Evolutionary conservation across 2,888 invertebrate species (phyloP).

Genomic region (Thymelicus lineola): DNA sequence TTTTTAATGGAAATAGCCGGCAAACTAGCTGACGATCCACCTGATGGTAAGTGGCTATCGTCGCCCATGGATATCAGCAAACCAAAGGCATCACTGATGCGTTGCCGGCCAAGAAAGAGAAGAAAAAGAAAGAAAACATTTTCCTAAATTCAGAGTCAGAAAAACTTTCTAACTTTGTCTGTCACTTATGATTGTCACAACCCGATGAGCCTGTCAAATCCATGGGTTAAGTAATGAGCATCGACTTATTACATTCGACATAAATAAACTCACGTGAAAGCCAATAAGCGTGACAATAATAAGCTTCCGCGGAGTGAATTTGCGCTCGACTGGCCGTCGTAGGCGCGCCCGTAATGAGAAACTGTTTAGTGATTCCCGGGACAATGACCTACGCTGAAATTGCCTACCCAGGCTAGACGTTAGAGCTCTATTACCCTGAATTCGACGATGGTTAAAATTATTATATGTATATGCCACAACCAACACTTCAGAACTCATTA

Average conservation of each 20-base stretch:
- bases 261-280: slow-evolving; percentile 14
- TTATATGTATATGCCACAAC: neutral
- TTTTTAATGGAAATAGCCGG: too few species aligned
- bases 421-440: neutral
- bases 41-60: too few species aligned
- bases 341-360: slow-evolving; percentile 32
- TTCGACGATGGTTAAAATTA: neutral
- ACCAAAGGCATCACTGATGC: too few species aligned
- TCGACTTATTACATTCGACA: neutral
- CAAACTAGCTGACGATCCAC: too few species aligned
- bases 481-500: neutral
- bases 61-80: too few species aligned
- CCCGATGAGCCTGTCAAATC: neutral
- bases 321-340: slow-evolving; percentile 28
- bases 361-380: slow-evolving; percentile 24
- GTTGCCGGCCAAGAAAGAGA: too few species aligned
- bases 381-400: slow-evolving; percentile 25
- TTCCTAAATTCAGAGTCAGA: too few species aligned
- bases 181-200: too few species aligned
- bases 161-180: too few species aligned
- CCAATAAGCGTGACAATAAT: slow-evolving; percentile 28
- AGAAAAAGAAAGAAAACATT: too few species aligned
- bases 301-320: slow-evolving; percentile 25
- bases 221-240: neutral
- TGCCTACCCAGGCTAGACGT: neutral